phyloP scores from a whole-genome alignment of 2,113 vertebrate species.

The Cephalophus harveyi region DNA sequence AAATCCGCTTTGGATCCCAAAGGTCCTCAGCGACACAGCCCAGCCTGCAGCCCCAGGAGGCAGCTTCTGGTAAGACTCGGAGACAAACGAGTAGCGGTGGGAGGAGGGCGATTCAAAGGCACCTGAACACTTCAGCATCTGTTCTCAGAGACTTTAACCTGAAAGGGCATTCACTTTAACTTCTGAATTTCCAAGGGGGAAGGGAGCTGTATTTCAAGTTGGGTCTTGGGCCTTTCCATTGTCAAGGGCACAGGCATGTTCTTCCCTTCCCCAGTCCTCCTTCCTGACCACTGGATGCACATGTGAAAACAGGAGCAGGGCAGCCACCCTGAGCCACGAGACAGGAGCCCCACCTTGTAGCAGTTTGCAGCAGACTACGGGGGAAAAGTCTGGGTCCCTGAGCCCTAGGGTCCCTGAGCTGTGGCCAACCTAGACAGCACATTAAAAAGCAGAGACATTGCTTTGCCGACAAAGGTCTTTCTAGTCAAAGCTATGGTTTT shows the following conservation, averaged over 20 bases:
- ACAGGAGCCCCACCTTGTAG: background rate
- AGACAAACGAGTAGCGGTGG: background rate
- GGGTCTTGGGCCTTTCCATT: background rate
- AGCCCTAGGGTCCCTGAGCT: background rate
- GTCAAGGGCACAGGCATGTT: background rate
- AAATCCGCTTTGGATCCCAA: background rate
- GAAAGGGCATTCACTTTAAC: background rate
- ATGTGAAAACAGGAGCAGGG: background rate
- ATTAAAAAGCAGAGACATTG: background rate
- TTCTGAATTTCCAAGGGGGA: background rate
- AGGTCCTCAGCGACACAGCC: background rate
- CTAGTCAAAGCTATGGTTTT: background rate
- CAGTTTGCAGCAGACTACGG: no score
- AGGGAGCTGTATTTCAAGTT: background rate
- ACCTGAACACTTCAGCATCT: background rate
- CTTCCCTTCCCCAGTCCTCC: background rate
- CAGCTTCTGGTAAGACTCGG: background rate
- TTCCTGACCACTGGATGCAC: background rate
- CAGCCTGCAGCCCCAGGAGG: background rate
- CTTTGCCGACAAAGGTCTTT: background rate
- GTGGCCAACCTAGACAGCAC: background rate
- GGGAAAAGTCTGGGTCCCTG: background rate
- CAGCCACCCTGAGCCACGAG: background rate
- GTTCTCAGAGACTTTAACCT: background rate
- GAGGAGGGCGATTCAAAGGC: background rate